Conservation (phyloP, 2,113 vertebrate species). For the Prionailurus viverrinus region DNA sequence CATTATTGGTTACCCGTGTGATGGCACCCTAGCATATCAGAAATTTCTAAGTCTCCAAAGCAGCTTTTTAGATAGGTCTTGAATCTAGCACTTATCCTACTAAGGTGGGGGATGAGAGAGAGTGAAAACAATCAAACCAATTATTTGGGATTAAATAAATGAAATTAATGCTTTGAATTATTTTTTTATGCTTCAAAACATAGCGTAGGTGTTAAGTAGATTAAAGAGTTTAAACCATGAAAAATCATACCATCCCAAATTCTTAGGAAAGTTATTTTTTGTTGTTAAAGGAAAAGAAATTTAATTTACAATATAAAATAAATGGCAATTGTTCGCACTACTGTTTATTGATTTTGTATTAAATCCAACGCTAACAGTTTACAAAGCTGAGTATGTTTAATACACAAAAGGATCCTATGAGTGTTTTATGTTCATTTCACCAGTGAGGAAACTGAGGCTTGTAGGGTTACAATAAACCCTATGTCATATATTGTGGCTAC, state of each 20-base stretch:
- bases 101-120: rapidly evolving
- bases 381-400: not conserved
- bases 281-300: not conserved
- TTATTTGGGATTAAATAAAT: not conserved
- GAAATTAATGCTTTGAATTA: not conserved
- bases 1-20: not conserved
- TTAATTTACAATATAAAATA: not conserved
- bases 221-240: slow-evolving; percentile 20
- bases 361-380: not conserved
- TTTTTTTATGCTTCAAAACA: not conserved
- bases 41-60: not conserved
- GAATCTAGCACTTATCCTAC: not conserved
- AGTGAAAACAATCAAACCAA: not conserved
- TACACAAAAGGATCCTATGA: not conserved
- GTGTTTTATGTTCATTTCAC: not conserved
- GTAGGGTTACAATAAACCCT: not conserved
- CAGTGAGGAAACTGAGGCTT: not conserved
- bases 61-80: not conserved
- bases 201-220: not conserved
- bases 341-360: not conserved
- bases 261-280: slow-evolving; percentile 22
- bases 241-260: not conserved
- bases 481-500: rapidly evolving
- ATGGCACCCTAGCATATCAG: not conserved
- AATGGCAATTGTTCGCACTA: not conserved